A percentile compares a stretch with the other conserved stretches of the same genome.
These are phyloP conservation scores for Dendrocincla fuliginosa DNA, from an alignment of 2,797 vertebrate species.

Conservation along the genomic window DNA sequence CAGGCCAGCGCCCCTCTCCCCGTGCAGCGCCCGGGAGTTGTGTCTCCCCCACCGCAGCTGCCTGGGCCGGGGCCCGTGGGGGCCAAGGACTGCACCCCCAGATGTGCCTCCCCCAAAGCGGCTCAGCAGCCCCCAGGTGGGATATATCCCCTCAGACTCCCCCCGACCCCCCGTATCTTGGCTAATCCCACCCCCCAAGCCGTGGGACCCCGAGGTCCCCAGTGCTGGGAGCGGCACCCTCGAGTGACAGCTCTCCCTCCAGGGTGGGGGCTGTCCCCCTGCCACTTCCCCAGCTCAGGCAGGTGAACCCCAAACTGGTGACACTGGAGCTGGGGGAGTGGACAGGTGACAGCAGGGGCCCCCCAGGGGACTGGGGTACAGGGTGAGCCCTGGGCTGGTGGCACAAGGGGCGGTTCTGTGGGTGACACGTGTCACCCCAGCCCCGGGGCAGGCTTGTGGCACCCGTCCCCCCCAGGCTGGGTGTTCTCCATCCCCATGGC, in stretches of 20 bases:
- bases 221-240: background rate
- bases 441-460: background rate
- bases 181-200: background rate
- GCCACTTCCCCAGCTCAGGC: background rate
- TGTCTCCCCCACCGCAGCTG: background rate
- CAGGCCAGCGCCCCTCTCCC: background rate
- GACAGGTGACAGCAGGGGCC: background rate
- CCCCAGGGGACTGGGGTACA: rapidly evolving
- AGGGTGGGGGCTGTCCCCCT: background rate
- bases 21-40: background rate
- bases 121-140: background rate
- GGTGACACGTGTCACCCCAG: background rate
- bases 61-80: background rate
- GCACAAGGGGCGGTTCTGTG: background rate
- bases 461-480: background rate
- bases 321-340: background rate
- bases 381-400: background rate
- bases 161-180: rapidly evolving
- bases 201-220: background rate
- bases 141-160: background rate
- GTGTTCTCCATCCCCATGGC: background rate
- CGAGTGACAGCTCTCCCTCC: background rate
- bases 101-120: background rate
- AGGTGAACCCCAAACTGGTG: background rate
- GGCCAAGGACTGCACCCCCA: background rate